A percentile compares a stretch with the other conserved stretches of the same genome.
These are phyloP conservation scores for Poliocrania exsul DNA, from an alignment of 2,797 vertebrate species.

Conservation along the genomic window DNA sequence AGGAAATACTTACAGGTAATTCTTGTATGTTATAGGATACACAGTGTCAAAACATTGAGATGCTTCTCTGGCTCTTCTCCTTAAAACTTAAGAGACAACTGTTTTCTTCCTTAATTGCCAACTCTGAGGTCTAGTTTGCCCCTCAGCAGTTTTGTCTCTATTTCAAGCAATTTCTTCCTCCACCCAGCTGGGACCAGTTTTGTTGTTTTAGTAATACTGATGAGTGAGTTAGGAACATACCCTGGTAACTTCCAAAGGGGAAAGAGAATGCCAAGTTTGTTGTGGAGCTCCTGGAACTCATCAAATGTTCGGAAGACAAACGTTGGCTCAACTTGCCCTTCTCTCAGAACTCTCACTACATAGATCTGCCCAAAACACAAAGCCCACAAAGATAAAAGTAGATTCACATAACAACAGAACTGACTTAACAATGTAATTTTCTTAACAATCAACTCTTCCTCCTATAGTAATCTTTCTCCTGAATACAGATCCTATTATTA, in stretches of 20 bases:
- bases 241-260: conserved; percentile 96
- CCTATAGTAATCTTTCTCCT: background rate
- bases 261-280: conserved; percentile 94
- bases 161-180: background rate
- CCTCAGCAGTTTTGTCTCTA: background rate
- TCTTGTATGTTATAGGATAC: background rate
- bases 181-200: background rate
- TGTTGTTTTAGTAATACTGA: background rate
- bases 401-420: background rate
- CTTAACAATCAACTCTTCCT: background rate
- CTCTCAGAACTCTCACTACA: conserved; percentile 90
- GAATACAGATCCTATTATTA: background rate
- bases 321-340: conserved; percentile 88
- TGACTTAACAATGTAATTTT: background rate
- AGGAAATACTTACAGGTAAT: background rate
- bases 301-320: conserved; percentile 98
- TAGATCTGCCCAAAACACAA: conserved; percentile 85
- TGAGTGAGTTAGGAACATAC: conserved; percentile 73
- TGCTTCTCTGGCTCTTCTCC: background rate
- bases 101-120: background rate
- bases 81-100: background rate
- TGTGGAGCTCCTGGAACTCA: conserved; percentile 98
- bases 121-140: background rate
- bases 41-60: background rate
- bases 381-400: background rate